Percentiles rank a stretch among this genome's conserved stretches.
phyloP scores from a whole-genome alignment of 2,888 invertebrate genomes.

The Hirtodrosophila alboralis region DNA sequence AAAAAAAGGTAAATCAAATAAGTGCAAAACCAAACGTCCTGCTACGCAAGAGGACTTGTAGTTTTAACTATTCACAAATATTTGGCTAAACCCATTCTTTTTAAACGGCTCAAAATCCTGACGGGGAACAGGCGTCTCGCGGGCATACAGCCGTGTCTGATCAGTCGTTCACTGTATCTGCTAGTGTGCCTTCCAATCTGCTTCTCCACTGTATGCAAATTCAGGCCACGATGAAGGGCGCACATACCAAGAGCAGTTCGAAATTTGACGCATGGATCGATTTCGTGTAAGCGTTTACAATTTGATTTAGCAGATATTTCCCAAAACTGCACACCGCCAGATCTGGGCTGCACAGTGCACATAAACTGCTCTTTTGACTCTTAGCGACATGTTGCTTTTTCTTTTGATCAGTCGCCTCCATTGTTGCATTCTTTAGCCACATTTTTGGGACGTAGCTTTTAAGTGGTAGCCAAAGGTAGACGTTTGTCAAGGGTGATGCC shows the following conservation, averaged over 20 bases:
- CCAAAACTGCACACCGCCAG: slow-evolving; percentile 13
- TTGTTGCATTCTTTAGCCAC: background rate
- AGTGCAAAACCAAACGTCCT: too few species aligned
- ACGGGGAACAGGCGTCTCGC: background rate
- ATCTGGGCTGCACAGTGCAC: too few species aligned
- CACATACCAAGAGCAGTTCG: slow-evolving; percentile 13
- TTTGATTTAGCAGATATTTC: slow-evolving; percentile 7
- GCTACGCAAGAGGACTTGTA: too few species aligned
- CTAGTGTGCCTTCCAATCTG: slow-evolving; percentile 6
- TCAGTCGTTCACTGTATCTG: slow-evolving; percentile 3
- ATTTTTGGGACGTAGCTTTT: slow-evolving; percentile 2
- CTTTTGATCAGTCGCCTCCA: slow-evolving; percentile 3
- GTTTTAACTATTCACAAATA: too few species aligned
- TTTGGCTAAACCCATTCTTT: too few species aligned
- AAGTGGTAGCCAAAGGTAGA: slow-evolving; percentile 9
- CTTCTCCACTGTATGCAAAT: slow-evolving; percentile 1
- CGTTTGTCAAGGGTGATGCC: slow-evolving; percentile 16
- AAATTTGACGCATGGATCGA: too few species aligned
- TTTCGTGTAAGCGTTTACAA: slow-evolving; percentile 6
- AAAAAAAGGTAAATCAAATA: too few species aligned
- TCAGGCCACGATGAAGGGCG: slow-evolving; percentile 4
- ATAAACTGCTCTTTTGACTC: background rate
- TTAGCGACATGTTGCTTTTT: slow-evolving; percentile 2
- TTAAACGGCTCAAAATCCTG: too few species aligned
- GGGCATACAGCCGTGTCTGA: background rate